These are phyloP conservation scores for Lasioglossum oenotherae DNA, from an alignment of 2,888 invertebrate species.

Conservation along the genomic window DNA sequence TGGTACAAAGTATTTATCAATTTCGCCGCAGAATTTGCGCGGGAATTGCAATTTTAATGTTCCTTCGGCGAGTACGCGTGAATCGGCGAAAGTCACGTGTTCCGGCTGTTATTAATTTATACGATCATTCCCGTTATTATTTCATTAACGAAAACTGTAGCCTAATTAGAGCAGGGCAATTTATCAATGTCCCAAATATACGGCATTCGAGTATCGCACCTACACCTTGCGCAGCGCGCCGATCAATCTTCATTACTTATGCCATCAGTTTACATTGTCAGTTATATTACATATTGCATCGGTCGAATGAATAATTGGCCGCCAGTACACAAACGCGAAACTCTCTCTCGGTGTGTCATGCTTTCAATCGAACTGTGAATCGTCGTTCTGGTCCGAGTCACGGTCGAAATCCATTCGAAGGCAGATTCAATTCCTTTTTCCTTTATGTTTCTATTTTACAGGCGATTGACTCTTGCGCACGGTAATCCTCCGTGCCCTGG, in stretches of 20 bases:
- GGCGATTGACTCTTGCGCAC: neutral
- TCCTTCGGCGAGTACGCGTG: neutral
- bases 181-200: slow-evolving; percentile 51
- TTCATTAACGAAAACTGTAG: slow-evolving; percentile 46
- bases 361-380: neutral
- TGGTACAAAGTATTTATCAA: too few relatives aligned
- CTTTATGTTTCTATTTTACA: neutral
- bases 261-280: slow-evolving; percentile 49
- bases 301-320: slow-evolving; percentile 35
- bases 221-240: neutral
- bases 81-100: neutral
- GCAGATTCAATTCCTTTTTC: neutral
- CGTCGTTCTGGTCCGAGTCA: neutral
- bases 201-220: slow-evolving; percentile 36
- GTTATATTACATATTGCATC: slow-evolving; percentile 41
- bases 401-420: neutral
- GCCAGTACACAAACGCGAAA: neutral
- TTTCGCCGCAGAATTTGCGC: too few relatives aligned
- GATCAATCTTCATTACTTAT: slow-evolving; percentile 58
- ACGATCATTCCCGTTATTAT: slow-evolving; percentile 20
- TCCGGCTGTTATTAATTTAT: neutral
- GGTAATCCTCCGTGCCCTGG: neutral
- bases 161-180: slow-evolving; percentile 40
- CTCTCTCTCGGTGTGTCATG: neutral
- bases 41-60: neutral